phyloP scores from a whole-genome alignment of 2,888 invertebrate species.

The Andrena fulva region DNA sequence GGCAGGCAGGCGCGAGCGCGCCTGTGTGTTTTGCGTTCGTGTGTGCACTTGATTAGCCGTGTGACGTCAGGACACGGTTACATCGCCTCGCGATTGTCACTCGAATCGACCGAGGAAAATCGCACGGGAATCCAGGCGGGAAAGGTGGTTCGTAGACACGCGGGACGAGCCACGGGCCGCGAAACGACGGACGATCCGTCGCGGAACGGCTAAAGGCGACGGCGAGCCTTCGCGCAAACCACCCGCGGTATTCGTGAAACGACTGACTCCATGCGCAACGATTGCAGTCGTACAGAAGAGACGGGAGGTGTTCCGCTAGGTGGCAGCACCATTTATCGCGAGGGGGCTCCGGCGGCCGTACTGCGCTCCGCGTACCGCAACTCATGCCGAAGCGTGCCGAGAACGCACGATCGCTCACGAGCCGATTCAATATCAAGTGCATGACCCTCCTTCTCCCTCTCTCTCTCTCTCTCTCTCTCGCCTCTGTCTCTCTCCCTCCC shows the following conservation, averaged over 20 bases:
- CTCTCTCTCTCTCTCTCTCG: neutral
- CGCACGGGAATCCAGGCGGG: conserved; percentile 38
- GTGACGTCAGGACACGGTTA: conserved; percentile 83
- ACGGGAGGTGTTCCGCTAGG: conserved; percentile 73
- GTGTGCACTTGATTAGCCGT: conserved; percentile 83
- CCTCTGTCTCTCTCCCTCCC: neutral
- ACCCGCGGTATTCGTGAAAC: conserved; percentile 81
- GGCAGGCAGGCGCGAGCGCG: conserved; percentile 66
- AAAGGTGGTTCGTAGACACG: conserved; percentile 57
- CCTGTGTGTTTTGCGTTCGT: conserved; percentile 71
- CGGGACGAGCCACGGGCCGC: conserved; percentile 44
- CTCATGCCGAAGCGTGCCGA: conserved; percentile 67
- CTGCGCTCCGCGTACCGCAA: conserved; percentile 65
- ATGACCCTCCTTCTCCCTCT: conserved; percentile 67
- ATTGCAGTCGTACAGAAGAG: conserved; percentile 76
- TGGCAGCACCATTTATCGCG: conserved; percentile 75
- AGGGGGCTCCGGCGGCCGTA: conserved; percentile 77
- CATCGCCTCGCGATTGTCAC: conserved; percentile 82
- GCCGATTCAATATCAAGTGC: conserved; percentile 80
- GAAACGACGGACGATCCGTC: conserved; percentile 60
- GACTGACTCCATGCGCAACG: conserved; percentile 81
- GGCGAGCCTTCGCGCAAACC: conserved; percentile 73
- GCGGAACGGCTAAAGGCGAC: conserved; percentile 65
- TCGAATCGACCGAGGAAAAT: conserved; percentile 60
- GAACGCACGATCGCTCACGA: conserved; percentile 54